Evolutionary conservation across 2,797 vertebrate genomes (phyloP).

Genomic region (Xiphophorus birchmanni): DNA sequence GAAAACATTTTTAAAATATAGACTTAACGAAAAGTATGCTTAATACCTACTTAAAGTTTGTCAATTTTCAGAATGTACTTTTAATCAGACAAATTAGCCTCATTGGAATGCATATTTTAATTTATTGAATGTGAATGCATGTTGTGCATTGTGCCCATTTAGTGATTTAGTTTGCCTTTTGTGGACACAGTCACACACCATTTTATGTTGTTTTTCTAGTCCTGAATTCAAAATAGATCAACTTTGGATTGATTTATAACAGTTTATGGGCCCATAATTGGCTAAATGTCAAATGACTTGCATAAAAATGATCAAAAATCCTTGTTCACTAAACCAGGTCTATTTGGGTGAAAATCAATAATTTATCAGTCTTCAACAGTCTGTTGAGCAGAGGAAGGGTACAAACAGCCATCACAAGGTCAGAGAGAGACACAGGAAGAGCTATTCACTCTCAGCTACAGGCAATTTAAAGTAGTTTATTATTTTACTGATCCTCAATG

Average conservation of each 20-base stretch:
- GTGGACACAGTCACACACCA: background rate
- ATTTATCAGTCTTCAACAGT: background rate
- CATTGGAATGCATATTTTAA: too few species aligned
- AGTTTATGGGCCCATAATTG: background rate
- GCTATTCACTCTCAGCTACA: background rate
- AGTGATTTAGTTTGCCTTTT: background rate
- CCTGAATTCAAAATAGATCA: background rate
- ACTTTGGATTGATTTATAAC: background rate
- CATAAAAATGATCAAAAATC: background rate
- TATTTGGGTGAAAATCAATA: background rate
- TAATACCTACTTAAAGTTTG: too few species aligned
- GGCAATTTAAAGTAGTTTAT: background rate
- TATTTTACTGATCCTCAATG: too few species aligned
- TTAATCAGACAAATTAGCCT: too few species aligned
- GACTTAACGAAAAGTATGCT: too few species aligned
- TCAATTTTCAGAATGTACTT: too few species aligned
- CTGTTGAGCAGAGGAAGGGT: background rate
- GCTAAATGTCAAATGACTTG: background rate
- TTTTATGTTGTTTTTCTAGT: background rate
- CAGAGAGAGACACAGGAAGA: background rate
- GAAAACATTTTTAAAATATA: too few species aligned
- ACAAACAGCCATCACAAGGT: background rate
- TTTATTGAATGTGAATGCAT: too few species aligned
- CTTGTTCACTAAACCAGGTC: background rate
- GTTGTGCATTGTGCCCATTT: background rate